phyloP scores from a whole-genome alignment of 1,140 invertebrate genomes.

The Scaptomyza pallida region DNA sequence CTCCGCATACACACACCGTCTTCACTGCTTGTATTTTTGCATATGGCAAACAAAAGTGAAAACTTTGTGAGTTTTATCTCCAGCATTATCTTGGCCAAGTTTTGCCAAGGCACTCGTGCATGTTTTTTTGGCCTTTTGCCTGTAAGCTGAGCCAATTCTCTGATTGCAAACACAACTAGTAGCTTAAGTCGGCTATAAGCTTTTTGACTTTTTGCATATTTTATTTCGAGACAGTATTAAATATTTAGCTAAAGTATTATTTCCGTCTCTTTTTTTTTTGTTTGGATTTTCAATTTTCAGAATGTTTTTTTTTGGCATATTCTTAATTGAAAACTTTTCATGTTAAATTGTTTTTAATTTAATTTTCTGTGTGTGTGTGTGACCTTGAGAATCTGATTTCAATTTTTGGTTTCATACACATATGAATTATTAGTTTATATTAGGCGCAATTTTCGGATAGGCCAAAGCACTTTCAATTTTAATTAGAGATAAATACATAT shows the following conservation, averaged over 20 bases:
- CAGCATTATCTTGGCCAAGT: background rate
- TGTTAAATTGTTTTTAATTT: conserved; percentile 11
- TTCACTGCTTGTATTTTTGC: conserved; percentile 6
- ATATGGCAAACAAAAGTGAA: conserved; percentile 5
- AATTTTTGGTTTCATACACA: background rate
- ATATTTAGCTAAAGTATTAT: conserved; percentile 22
- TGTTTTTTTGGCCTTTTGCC: conserved; percentile 14
- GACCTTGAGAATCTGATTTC: conserved; percentile 3
- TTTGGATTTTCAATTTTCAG: background rate
- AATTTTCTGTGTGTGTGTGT: background rate
- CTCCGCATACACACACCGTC: background rate
- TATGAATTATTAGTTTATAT: conserved; percentile 40
- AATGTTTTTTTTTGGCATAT: background rate
- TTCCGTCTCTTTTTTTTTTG: background rate
- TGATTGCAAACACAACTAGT: background rate
- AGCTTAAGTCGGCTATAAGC: background rate
- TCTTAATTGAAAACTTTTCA: conserved; percentile 11
- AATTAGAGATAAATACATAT: conserved; percentile 45
- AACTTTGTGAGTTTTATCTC: conserved; percentile 3
- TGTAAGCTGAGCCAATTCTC: background rate
- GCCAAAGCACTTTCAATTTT: conserved; percentile 29
- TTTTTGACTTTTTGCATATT: conserved; percentile 10
- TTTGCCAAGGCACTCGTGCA: conserved; percentile 21
- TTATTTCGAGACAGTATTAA: conserved; percentile 20
- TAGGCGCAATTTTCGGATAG: conserved; percentile 5